Conservation (phyloP, 2,113 vertebrate species). For the Cercocebus atys region DNA sequence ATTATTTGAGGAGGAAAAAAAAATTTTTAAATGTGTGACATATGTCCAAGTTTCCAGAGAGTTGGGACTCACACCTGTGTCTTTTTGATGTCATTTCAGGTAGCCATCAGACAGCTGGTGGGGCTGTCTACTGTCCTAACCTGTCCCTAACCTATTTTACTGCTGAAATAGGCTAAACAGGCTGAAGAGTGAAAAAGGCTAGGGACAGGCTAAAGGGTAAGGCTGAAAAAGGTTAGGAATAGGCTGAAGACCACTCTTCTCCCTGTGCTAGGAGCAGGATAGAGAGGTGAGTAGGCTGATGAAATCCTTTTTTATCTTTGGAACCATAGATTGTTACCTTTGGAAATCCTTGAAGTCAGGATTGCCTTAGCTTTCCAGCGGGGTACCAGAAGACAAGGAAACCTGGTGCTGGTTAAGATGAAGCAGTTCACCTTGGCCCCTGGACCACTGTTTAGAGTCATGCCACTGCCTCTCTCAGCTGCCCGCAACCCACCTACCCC, state of each 20-base stretch:
- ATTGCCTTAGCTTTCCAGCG: neutral
- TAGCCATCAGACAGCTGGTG: neutral
- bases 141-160: no score
- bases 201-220: no score
- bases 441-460: neutral
- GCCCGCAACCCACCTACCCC: neutral
- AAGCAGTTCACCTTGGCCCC: neutral
- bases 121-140: no score
- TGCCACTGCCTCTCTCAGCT: neutral
- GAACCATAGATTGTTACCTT: neutral
- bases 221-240: neutral
- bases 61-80: neutral
- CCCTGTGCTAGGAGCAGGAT: neutral
- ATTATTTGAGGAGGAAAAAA: neutral
- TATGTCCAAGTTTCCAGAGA: neutral
- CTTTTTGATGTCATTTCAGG: neutral
- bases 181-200: no score
- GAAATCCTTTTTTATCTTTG: neutral
- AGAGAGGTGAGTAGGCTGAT: accelerated
- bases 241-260: neutral
- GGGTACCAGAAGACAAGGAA: neutral
- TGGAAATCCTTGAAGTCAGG: neutral
- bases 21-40: neutral
- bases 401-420: neutral
- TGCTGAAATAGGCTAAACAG: no score